phyloP scores from a whole-genome alignment of 2,888 invertebrate genomes.

The Tenthredo distinguenda region DNA sequence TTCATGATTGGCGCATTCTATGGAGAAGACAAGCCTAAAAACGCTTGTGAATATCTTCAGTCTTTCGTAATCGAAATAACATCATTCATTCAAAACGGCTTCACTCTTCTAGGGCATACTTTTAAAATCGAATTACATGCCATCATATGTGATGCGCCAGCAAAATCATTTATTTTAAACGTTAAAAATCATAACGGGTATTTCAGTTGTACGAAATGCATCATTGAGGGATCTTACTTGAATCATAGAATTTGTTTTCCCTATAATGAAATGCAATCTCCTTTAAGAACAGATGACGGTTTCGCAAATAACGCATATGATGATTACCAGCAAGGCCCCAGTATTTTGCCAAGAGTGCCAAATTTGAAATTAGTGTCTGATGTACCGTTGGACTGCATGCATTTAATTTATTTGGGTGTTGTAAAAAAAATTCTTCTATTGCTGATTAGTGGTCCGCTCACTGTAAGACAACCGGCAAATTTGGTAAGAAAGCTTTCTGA shows the following conservation, averaged over 20 bases:
- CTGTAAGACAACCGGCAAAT: background rate
- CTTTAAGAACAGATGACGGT: background rate
- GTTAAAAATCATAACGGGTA: background rate
- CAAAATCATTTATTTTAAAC: background rate
- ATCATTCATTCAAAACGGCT: background rate
- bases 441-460: background rate
- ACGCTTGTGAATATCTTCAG: background rate
- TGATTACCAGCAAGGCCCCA: background rate
- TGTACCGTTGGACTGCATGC: background rate
- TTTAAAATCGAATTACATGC: background rate
- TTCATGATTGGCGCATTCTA: background rate
- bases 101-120: background rate
- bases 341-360: constrained; percentile 4
- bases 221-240: background rate
- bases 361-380: background rate
- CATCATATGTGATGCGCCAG: background rate
- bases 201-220: constrained; percentile 12
- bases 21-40: constrained; percentile 2
- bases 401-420: constrained; percentile 11
- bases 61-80: background rate
- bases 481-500: background rate
- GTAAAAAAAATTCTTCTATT: constrained; percentile 2
- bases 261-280: background rate
- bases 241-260: constrained; percentile 9
- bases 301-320: background rate